Evolutionary conservation across 1,140 invertebrate genomes (phyloP).

Genomic region (Dendrolimus punctatus): DNA sequence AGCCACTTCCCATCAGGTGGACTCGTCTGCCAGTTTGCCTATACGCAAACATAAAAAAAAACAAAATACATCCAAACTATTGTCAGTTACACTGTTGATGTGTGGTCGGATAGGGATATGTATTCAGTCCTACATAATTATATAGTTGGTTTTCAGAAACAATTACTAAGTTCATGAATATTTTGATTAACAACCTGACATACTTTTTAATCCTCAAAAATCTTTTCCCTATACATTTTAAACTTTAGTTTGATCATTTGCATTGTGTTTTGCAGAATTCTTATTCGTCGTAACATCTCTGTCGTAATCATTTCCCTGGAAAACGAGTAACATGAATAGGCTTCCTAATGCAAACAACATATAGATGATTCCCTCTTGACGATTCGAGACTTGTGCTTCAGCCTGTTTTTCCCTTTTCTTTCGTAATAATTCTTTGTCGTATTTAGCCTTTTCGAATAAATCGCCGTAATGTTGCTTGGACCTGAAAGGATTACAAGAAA

Average conservation of each 20-base stretch:
- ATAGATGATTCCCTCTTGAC: slow-evolving; percentile 37
- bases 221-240: not conserved
- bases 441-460: slow-evolving; percentile 35
- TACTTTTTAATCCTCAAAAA: no score
- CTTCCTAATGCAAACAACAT: slow-evolving; percentile 22
- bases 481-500: slow-evolving; percentile 42
- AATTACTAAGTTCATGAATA: no score
- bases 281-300: slow-evolving; percentile 12
- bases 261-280: slow-evolving; percentile 3
- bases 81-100: no score
- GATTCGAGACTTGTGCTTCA: slow-evolving; percentile 9
- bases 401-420: slow-evolving; percentile 23
- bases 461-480: slow-evolving; percentile 51
- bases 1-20: no score
- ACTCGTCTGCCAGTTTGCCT: no score
- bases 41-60: no score
- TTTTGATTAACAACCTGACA: no score
- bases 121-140: no score
- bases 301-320: slow-evolving; percentile 45
- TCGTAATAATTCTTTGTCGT: slow-evolving; percentile 33
- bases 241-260: slow-evolving; percentile 2
- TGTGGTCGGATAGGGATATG: no score
- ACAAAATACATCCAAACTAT: no score
- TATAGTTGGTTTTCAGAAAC: no score
- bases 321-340: slow-evolving; percentile 26